phyloP scores from a whole-genome alignment of 2,888 invertebrate species.

The Caenorhabditis panamensis region DNA sequence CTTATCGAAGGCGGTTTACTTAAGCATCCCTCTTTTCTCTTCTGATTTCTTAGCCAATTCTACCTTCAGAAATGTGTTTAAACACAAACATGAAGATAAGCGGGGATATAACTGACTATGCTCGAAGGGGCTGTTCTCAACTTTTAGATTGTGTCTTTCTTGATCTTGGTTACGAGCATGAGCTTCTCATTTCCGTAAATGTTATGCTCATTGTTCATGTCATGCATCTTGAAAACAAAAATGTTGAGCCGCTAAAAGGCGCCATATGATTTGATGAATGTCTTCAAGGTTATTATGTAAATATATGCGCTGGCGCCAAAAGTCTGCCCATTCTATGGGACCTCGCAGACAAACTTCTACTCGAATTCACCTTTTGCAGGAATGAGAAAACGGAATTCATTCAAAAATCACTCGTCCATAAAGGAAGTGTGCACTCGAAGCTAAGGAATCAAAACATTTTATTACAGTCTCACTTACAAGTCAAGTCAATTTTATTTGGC shows the following conservation, averaged over 20 bases:
- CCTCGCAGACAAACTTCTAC: slow-evolving; percentile 21
- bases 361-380: slow-evolving; percentile 35
- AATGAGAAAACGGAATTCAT: slow-evolving; percentile 1
- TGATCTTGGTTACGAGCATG: too few relatives aligned
- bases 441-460: too few relatives aligned
- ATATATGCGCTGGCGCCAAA: slow-evolving; percentile 49
- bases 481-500: too few relatives aligned
- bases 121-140: too few relatives aligned
- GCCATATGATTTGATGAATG: not conserved
- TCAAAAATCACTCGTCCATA: too few relatives aligned
- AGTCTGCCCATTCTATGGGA: slow-evolving; percentile 8
- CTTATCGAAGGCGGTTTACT: slow-evolving; percentile 62
- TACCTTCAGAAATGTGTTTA: slow-evolving; percentile 29
- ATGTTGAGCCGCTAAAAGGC: too few relatives aligned
- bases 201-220: too few relatives aligned
- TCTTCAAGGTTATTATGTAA: slow-evolving; percentile 42
- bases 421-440: too few relatives aligned
- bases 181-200: too few relatives aligned
- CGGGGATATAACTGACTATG: not conserved
- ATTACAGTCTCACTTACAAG: too few relatives aligned
- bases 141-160: too few relatives aligned
- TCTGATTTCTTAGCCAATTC: slow-evolving; percentile 7
- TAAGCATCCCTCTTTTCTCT: slow-evolving; percentile 29
- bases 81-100: slow-evolving; percentile 17
- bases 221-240: too few relatives aligned